Evolutionary conservation across 2,888 invertebrate genomes (phyloP), one percentile per base, ranked within the genome.

Genomic region (Meandrusa payeni): DNA sequence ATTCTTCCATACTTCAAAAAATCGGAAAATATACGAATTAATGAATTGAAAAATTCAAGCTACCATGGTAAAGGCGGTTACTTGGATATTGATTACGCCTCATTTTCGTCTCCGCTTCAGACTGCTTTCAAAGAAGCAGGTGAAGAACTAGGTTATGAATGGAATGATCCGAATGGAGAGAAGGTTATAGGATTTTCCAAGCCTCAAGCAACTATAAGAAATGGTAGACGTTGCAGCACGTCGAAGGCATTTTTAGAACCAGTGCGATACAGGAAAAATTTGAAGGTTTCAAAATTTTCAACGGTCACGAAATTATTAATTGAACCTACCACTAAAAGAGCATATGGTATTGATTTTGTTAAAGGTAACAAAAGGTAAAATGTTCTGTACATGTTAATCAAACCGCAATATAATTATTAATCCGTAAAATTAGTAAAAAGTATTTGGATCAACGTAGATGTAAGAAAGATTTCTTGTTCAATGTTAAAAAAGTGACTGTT

Each of bases 211-310:
- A 94, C 92, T 12, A 88, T 94, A 68, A 80, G 91, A 34, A 86
- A 90, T 39, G 96, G 96, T 0, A 88, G 92, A 37, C 86, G 96
- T 46, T 94, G 94, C 54, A 95, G 95, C 64, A 91, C 94, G 0
- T 90, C 92, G 1, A 95, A 94, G 70, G 95, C 95, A 0, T 96
- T 94, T 68, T 78, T 95, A 7, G 89, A 90, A 51, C 93, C 95
- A 0, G 88, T 93, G 1, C 77, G 89, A 5, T 64, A 83, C 5
- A 87, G 95, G 22, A 58, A 66, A 5, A 96, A 95, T 64, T 83
- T 96, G 9, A 90, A 92, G 64, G 88, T 96, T 1, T 91, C 93
- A 0, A 92, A 92, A 68, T 81, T 87, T 56, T 91, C 94, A 1
- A 90, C 90, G 49, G 95, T 90, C 0, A 91, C 90, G 0, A 92